A percentile compares a stretch with the other conserved stretches of the same genome.
These are phyloP conservation scores for Aix galericulata DNA, from an alignment of 2,113 vertebrate species.

Conservation along the genomic window DNA sequence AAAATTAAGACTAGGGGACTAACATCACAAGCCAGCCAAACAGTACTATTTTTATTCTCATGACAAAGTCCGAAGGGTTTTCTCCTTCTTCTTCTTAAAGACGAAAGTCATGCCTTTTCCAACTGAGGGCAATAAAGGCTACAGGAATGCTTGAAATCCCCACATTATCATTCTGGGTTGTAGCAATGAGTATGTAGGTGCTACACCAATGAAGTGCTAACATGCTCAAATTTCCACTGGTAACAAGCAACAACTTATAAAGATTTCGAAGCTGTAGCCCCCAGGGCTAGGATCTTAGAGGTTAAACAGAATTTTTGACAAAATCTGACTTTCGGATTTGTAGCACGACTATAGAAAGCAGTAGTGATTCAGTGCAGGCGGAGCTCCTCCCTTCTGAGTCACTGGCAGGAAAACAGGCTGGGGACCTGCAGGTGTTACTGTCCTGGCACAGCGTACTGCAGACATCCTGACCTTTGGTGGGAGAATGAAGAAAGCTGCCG, in stretches of 20 bases:
- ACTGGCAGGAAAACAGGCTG: background rate
- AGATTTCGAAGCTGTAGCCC: background rate
- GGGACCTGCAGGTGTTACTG: constrained; percentile 12
- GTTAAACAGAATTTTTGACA: constrained; percentile 16
- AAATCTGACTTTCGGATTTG: constrained; percentile 25
- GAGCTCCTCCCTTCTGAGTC: constrained; percentile 33
- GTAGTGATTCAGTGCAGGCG: background rate
- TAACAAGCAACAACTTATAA: background rate
- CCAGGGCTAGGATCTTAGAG: background rate
- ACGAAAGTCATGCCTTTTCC: constrained; percentile 16
- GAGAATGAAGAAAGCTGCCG: background rate
- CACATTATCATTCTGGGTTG: background rate
- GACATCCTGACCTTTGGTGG: background rate
- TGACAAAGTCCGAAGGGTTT: background rate
- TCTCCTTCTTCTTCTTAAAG: constrained; percentile 34
- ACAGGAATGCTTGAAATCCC: background rate
- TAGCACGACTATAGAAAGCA: constrained; percentile 4
- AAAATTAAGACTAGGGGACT: constrained; percentile 48
- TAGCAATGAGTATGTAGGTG: background rate
- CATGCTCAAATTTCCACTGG: background rate
- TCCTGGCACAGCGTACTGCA: background rate
- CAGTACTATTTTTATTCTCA: constrained; percentile 47
- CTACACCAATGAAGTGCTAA: rapidly evolving
- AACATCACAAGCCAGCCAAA: constrained; percentile 45
- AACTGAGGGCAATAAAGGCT: background rate